Evolutionary conservation across 1,140 invertebrate species (phyloP).

Genomic region (Ceratina australensis): DNA sequence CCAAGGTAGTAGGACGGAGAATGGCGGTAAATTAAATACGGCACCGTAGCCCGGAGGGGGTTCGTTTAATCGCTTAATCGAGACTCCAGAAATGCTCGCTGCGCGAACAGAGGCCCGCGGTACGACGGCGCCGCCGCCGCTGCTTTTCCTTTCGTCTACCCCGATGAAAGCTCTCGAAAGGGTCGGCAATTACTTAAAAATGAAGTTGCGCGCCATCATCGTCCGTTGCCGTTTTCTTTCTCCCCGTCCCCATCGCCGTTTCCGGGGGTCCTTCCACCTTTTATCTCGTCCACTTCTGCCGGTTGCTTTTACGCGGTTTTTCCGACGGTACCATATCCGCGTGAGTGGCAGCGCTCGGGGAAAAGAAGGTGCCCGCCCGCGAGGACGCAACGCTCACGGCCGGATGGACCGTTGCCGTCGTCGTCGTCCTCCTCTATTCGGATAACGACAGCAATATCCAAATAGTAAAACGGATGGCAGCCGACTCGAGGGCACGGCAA

Average conservation of each 20-base stretch:
- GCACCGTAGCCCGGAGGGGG: conserved; percentile 36
- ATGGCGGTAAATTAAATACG: conserved; percentile 68
- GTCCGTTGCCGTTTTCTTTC: conserved; percentile 32
- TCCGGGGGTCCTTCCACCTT: conserved; percentile 1
- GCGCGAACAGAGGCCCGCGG: conserved; percentile 34
- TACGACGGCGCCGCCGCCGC: too few relatives aligned
- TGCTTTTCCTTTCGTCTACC: conserved; percentile 41
- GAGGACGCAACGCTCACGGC: conserved; percentile 6
- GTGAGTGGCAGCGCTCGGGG: neutral
- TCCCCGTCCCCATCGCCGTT: conserved; percentile 4
- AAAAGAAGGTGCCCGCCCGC: neutral
- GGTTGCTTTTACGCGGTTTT: conserved; percentile 28
- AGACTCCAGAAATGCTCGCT: conserved; percentile 56
- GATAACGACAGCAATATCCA: conserved; percentile 57
- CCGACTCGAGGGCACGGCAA: conserved; percentile 60
- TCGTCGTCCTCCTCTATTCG: conserved; percentile 3
- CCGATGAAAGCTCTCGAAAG: conserved; percentile 62
- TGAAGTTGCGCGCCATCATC: conserved; percentile 49
- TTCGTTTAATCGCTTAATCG: conserved; percentile 72
- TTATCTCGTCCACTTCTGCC: neutral
- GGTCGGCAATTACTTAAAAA: conserved; percentile 68
- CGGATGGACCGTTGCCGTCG: neutral
- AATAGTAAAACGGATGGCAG: conserved; percentile 52
- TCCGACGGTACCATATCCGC: neutral
- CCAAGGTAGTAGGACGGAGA: conserved; percentile 46